Conservation (phyloP, 2,888 invertebrate species). For the Sipunculus nudus region DNA sequence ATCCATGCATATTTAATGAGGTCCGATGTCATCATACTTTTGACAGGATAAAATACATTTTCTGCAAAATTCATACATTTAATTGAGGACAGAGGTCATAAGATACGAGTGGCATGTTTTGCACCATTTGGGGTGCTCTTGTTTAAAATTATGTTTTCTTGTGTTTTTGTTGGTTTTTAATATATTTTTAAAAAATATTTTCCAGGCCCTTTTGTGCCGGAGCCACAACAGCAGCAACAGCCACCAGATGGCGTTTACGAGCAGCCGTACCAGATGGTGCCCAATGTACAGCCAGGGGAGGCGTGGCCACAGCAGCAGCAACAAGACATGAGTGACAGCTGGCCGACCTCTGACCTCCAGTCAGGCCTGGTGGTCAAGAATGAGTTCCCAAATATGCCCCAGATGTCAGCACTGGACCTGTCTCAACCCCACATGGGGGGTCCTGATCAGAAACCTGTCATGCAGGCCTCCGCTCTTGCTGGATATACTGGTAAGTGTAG, state of each 20-base stretch:
- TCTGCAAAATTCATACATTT: no score
- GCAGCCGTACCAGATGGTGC: slow-evolving; percentile 79
- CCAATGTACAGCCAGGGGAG: slow-evolving; percentile 64
- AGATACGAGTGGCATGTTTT: no score
- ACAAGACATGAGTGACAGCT: slow-evolving; percentile 69
- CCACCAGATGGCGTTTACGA: slow-evolving; percentile 46
- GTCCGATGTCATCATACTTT: no score
- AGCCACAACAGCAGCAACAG: slow-evolving; percentile 23
- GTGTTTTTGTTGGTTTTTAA: no score
- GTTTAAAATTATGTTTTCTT: not conserved
- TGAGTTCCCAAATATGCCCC: not conserved
- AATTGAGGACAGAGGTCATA: no score
- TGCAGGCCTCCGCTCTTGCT: slow-evolving; percentile 73
- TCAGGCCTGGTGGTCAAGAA: slow-evolving; percentile 37
- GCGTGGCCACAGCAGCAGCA: not conserved
- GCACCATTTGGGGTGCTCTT: not conserved
- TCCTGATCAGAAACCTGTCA: slow-evolving; percentile 72
- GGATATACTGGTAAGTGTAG: slow-evolving; percentile 59
- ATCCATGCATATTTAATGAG: no score
- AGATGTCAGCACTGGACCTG: no score
- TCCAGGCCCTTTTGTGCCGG: slow-evolving; percentile 49
- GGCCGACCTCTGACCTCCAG: slow-evolving; percentile 55
- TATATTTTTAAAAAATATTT: no score
- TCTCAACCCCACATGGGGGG: no score
- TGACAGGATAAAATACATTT: no score